phyloP scores from a whole-genome alignment of 2,888 invertebrate species.

The Ectemnius cavifrons region DNA sequence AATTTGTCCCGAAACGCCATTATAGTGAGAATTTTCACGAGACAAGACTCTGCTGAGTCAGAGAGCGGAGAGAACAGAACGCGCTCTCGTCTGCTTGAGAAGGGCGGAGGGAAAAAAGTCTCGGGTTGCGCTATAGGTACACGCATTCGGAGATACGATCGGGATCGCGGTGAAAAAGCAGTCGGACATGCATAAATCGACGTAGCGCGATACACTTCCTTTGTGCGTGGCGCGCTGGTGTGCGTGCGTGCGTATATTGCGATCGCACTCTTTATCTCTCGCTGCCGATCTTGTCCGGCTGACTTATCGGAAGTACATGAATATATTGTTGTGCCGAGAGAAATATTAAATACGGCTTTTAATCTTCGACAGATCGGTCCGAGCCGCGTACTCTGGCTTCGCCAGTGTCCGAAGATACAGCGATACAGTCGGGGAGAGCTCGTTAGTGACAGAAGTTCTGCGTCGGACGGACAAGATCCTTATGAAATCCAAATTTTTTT shows the following conservation, averaged over 20 bases:
- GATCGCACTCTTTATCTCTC: neutral
- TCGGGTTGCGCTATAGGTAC: neutral
- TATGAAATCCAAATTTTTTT: no score
- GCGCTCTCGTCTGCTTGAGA: no score
- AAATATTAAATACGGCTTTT: slow-evolving; percentile 15
- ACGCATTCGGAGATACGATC: slow-evolving; percentile 2
- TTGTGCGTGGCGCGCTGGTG: neutral
- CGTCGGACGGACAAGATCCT: no score
- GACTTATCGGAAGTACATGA: slow-evolving; percentile 16
- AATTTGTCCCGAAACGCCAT: slow-evolving; percentile 1
- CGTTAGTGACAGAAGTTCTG: no score
- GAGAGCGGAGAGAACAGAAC: neutral
- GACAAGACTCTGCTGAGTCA: neutral
- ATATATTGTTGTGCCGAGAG: slow-evolving; percentile 7
- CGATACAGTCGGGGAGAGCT: no score
- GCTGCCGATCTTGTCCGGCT: slow-evolving; percentile 4
- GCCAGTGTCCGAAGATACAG: neutral
- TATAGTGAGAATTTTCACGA: neutral
- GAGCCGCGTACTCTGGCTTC: neutral
- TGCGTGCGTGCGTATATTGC: no score
- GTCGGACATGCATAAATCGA: slow-evolving; percentile 7
- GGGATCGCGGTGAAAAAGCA: neutral
- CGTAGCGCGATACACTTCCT: slow-evolving; percentile 7
- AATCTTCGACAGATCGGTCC: slow-evolving; percentile 6
- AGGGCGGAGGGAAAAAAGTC: neutral